Evolutionary conservation across 2,888 invertebrate genomes (phyloP), one percentile per base, ranked within the genome.

Genomic region (Ernsta delagoae): DNA sequence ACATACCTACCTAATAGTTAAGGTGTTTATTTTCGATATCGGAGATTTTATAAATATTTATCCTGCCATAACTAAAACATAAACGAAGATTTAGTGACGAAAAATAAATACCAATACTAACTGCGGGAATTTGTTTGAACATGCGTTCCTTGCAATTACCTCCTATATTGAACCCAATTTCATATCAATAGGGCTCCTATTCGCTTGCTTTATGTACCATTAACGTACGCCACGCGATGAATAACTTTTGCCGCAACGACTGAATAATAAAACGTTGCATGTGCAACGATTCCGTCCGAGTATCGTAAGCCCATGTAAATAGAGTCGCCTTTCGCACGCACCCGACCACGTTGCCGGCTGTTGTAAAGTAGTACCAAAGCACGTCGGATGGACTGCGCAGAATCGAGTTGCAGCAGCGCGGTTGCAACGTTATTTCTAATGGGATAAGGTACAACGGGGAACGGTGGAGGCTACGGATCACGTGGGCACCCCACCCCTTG

Each of bases 371-470:
- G 70, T 71, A 70, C 70, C 73, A 73, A 75, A 77, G 70, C 70
- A 68, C 71, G 66, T 67, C 60, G 70, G 71, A 50, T 84, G 84
- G 84, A 85, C 71, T 74, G 85, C 82, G 83, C 85, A 85, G 80
- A 83, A 81, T 84, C 77, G 75, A 75, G 73, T 75, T 81, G 84
- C 83, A 83, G 69, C 76, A 74, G 64, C 50, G 64, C 70, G 72
- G 71, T 64, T 68, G 73, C 73, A 71, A 72, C 68, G 45, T 57
- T 68, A 68, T 68, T 68, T 48, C 61, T 50, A 68, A 62, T 41
- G 57, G 39, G 6, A 68, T 68, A 68, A 68, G 71, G 72, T 76
- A 70, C 78, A 75, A 71, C 72, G 75, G 73, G 71, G 76, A 73
- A 73, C 70, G 75, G 71, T 62, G 73, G 50, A 71, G 74, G 75